Conservation (phyloP, 2,797 vertebrate genomes). For the Ptychadena robeensis region DNA sequence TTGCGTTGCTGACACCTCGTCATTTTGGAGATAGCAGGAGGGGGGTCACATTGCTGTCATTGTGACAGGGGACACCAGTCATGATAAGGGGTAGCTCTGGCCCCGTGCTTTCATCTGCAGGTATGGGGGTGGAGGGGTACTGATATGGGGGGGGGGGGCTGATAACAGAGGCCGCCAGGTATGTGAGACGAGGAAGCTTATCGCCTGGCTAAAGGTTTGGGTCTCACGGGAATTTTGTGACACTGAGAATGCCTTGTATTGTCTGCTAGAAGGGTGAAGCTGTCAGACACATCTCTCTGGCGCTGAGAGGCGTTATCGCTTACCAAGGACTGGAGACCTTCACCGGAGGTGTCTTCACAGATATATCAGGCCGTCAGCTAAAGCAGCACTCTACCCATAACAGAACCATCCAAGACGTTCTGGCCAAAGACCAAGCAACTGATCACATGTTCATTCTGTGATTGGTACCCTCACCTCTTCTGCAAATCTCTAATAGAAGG, state of each 20-base stretch:
- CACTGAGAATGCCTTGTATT: conserved; percentile 42
- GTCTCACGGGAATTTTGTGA: conserved; percentile 51
- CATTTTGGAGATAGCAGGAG: neutral
- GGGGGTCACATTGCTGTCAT: conserved; percentile 53
- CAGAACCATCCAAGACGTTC: too few relatives aligned
- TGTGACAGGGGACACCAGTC: conserved; percentile 2
- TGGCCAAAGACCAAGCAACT: too few relatives aligned
- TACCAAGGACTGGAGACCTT: too few relatives aligned
- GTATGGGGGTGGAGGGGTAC: neutral
- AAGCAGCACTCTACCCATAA: too few relatives aligned
- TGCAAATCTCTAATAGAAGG: too few relatives aligned
- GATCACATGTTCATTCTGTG: too few relatives aligned
- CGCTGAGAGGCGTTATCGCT: neutral
- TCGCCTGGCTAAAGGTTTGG: conserved; percentile 12
- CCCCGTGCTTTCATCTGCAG: conserved; percentile 45
- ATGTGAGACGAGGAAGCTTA: conserved; percentile 44
- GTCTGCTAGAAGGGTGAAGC: neutral
- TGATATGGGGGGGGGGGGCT: neutral
- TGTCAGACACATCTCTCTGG: conserved; percentile 10
- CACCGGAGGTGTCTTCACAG: too few relatives aligned
- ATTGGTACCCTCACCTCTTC: too few relatives aligned
- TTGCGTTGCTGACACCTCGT: conserved; percentile 10
- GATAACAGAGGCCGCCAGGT: conserved; percentile 38
- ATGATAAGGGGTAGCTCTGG: conserved; percentile 15
- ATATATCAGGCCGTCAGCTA: too few relatives aligned